A percentile compares a stretch with the other conserved stretches of the same genome.
Evolutionary conservation across 2,888 invertebrate genomes (phyloP).

Genomic region (Bugula neritina): DNA sequence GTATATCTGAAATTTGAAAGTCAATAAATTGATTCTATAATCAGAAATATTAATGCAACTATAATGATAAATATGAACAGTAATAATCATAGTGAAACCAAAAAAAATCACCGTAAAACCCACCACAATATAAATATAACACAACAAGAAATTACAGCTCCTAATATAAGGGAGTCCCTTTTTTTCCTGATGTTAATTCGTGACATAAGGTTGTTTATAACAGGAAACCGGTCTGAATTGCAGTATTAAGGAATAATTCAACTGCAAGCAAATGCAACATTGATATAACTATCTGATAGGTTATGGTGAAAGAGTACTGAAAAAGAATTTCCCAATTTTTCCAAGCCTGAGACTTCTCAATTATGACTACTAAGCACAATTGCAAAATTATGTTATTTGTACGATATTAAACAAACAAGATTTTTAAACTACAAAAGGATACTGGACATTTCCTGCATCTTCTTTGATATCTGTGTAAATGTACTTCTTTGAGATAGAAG

Average conservation of each 20-base stretch:
- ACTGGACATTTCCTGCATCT: conserved; percentile 87
- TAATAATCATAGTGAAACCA: too few relatives aligned
- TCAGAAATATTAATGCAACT: too few relatives aligned
- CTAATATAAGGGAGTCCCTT: conserved; percentile 86
- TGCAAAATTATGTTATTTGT: too few relatives aligned
- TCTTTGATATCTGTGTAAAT: conserved; percentile 82
- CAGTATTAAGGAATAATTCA: not conserved
- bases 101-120: conserved; percentile 37
- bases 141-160: conserved; percentile 78
- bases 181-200: conserved; percentile 88
- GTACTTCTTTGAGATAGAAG: conserved; percentile 79
- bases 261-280: too few relatives aligned
- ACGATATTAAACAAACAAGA: too few relatives aligned
- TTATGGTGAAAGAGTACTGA: too few relatives aligned
- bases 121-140: conserved; percentile 68
- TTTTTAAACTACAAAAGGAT: conserved; percentile 27
- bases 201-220: conserved; percentile 67
- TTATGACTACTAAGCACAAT: too few relatives aligned
- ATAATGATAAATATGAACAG: not conserved
- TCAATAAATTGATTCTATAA: too few relatives aligned
- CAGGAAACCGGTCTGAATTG: conserved; percentile 64
- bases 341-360: too few relatives aligned
- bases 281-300: too few relatives aligned
- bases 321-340: too few relatives aligned
- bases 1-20: too few relatives aligned